Base-by-base conservation (phyloP, 2,888 invertebrate species). In the Amiota minor region DNA sequence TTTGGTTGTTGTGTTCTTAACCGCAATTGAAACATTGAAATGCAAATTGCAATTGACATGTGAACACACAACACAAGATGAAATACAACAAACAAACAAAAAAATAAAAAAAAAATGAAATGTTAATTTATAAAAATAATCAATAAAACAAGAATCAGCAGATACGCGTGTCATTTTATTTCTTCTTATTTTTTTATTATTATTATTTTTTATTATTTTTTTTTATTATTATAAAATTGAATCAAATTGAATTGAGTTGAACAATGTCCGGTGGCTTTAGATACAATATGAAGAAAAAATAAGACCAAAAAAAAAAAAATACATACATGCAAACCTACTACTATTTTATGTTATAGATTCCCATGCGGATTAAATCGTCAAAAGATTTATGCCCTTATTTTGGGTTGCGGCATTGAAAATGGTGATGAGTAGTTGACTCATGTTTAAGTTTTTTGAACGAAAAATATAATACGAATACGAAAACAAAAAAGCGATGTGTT, bases 291-390 rank as follows among this genome's bases (percentile, higher is more conserved):
- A 53, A 53, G 10, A 53, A 1, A 53, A 53, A 53, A n/a, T n/a
- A n/a, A n/a, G n/a, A n/a, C n/a, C n/a, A n/a, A n/a, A n/a, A n/a
- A n/a, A n/a, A n/a, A n/a, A n/a, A n/a, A n/a, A n/a, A n/a, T n/a
- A n/a, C n/a, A n/a, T n/a, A n/a, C n/a, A n/a, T n/a, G n/a, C 53
- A n/a, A 50, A 50, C 53, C 1, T 8, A 11, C 6, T 53, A n/a
- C 6, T 18, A 12, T 59, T 59, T 59, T 59, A 12, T 59, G 12
- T 62, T 79, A 72, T 74, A 74, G 76, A 81, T 84, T 84, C 86
- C 86, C 83, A 84, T 79, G 85, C 85, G 86, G 83, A 79, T 84
- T 84, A 84, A 83, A 80, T 77, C 78, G 76, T 79, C 76, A 72
- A 23, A 74, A 81, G 86, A 86, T 83, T 83, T 84, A 86, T 83